phyloP scores from a whole-genome alignment of 53 echinoderm and acorn worm genomes.

The Echinarachnius parma region DNA sequence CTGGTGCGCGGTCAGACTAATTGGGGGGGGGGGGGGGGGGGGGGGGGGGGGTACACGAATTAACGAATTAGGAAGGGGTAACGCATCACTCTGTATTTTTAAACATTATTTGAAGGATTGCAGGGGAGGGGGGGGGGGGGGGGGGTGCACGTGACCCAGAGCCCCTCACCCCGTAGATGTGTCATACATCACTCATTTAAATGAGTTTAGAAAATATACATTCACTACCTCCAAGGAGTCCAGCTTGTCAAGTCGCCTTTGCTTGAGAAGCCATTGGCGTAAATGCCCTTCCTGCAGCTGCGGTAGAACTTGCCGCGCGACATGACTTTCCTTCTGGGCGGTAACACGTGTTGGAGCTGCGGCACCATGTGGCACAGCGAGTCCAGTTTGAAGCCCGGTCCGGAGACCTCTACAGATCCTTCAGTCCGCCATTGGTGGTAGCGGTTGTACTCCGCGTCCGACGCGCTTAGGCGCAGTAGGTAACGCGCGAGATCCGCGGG shows the following conservation, averaged over 20 bases:
- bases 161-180: too few relatives aligned
- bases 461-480: constrained; percentile 8
- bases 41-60: too few relatives aligned
- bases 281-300: constrained; percentile 28
- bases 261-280: constrained; percentile 21
- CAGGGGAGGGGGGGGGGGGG: too few relatives aligned
- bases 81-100: too few relatives aligned
- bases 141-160: too few relatives aligned
- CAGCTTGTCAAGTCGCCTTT: constrained; percentile 22
- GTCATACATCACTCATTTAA: too few relatives aligned
- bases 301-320: constrained; percentile 29
- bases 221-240: constrained; percentile 27
- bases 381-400: constrained; percentile 25
- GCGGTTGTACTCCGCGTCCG: constrained; percentile 18
- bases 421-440: constrained; percentile 26
- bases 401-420: constrained; percentile 13
- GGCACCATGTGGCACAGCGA: constrained; percentile 29
- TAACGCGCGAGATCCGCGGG: constrained; percentile 17
- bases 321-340: constrained; percentile 19
- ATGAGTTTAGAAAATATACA: too few relatives aligned
- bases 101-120: too few relatives aligned
- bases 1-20: too few relatives aligned
- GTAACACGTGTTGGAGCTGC: constrained; percentile 20
- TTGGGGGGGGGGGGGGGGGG: too few relatives aligned
- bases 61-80: too few relatives aligned